These are phyloP conservation scores for Pseudomyrmex dendroicus DNA, from an alignment of 1,140 invertebrate species.

Conservation along the genomic window DNA sequence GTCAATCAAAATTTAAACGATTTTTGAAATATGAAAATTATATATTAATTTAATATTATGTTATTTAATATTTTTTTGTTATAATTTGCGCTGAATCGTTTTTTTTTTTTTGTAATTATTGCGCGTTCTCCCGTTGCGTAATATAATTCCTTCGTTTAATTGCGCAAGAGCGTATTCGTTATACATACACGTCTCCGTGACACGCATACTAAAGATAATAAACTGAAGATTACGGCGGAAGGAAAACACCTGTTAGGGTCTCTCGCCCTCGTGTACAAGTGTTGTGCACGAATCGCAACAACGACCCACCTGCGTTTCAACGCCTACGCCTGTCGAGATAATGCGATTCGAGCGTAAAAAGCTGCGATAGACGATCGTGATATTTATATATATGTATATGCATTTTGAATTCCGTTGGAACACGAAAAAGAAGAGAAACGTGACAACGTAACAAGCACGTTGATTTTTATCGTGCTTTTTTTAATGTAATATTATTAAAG, in stretches of 20 bases:
- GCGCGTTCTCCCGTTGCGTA: not conserved
- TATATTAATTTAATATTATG: no score
- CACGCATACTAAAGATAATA: slow-evolving; percentile 28
- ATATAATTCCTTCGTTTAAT: not conserved
- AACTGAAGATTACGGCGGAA: slow-evolving; percentile 25
- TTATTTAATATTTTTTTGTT: no score
- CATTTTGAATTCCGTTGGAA: not conserved
- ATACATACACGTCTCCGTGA: not conserved
- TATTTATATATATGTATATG: not conserved
- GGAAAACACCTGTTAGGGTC: slow-evolving; percentile 28
- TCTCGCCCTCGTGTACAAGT: not conserved
- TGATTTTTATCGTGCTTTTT: no score
- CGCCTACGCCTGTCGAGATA: not conserved
- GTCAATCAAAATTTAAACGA: no score
- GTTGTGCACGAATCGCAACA: not conserved
- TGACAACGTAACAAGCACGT: no score
- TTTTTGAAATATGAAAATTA: no score
- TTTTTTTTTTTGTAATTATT: not conserved
- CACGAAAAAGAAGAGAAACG: no score
- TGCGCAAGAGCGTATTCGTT: not conserved
- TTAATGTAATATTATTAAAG: no score
- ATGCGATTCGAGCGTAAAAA: not conserved
- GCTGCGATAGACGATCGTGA: not conserved
- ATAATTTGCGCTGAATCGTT: not conserved
- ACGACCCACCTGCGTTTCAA: slow-evolving; percentile 17